Percentiles rank a stretch among this genome's conserved stretches.
Conservation (phyloP, 2,113 vertebrate species). For the Brevimyrus niger region DNA sequence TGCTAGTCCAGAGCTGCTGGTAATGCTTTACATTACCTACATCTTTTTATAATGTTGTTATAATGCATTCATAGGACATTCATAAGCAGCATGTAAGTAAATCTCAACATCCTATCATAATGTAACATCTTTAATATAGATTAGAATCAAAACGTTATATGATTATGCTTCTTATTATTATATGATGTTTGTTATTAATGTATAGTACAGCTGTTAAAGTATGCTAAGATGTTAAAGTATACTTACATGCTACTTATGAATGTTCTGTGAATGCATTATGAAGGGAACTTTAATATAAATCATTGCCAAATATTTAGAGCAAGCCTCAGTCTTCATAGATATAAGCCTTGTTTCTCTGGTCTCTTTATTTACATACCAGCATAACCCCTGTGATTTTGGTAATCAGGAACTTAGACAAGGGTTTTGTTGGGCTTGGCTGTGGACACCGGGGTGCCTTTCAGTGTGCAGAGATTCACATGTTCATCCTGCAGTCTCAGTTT, state of each 20-base stretch:
- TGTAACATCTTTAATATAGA: background rate
- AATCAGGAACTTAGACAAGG: background rate
- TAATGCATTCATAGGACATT: background rate
- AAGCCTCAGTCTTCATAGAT: background rate
- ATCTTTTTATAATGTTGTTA: background rate
- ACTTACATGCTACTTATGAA: background rate
- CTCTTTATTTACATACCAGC: background rate
- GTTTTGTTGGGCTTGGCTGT: background rate
- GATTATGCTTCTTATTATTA: background rate
- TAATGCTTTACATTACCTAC: background rate
- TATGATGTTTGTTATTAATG: background rate
- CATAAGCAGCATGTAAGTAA: background rate
- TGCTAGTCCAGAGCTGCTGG: background rate
- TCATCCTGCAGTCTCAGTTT: background rate
- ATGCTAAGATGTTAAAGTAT: background rate
- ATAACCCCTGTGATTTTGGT: background rate
- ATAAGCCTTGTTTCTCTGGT: background rate
- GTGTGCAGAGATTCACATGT: constrained; percentile 10
- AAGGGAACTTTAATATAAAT: background rate
- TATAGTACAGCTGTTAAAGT: background rate
- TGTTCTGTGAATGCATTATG: background rate
- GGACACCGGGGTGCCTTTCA: background rate
- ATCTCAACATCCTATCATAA: background rate
- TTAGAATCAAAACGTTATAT: background rate
- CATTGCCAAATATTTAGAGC: background rate